A percentile compares a stretch with the other conserved stretches of the same genome.
Evolutionary conservation across 2,113 vertebrate genomes (phyloP).

Genomic region (cat (Felis catus)): F.catus_Fca126_mat1.0 CM031419.1:97674501-97675000

Average conservation of each 20-base stretch:
- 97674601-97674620: background rate
- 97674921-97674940: background rate
- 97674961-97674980: background rate
- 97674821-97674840: background rate
- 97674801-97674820: background rate
- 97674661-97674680: background rate
- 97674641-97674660: background rate
- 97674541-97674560: background rate
- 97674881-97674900: background rate
- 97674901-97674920: conserved; percentile 10
- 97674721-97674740: background rate
- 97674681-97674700: background rate
- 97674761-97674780: background rate
- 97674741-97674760: background rate
- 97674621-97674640: background rate
- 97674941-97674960: background rate
- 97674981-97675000: background rate
- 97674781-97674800: background rate
- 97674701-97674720: background rate
- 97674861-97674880: background rate
- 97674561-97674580: background rate
- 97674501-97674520: background rate
- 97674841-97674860: conserved; percentile 6
- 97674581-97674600: background rate
- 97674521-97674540: conserved; percentile 12